Conservation (phyloP, 1,140 invertebrate genomes). For the Euura saliciscinereae region DNA sequence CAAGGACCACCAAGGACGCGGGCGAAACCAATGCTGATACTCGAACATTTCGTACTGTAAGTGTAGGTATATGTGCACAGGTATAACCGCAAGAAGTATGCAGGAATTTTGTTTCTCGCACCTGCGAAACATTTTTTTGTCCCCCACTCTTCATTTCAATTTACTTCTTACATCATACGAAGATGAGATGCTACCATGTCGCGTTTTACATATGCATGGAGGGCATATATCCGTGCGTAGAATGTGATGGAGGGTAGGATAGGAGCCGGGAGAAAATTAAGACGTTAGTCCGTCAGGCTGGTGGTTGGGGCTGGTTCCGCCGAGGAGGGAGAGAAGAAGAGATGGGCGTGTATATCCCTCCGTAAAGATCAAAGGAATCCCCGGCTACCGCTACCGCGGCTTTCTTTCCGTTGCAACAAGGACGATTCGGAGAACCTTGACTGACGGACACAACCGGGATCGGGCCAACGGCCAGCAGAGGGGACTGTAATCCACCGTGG, state of each 20-base stretch:
- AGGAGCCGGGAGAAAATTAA: background rate
- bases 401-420: conserved; percentile 1
- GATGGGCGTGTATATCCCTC: background rate
- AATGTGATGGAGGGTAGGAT: background rate
- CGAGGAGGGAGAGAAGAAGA: background rate
- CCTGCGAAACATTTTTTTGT: background rate
- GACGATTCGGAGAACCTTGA: background rate
- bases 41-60: no score
- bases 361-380: conserved; percentile 1
- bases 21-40: conserved; percentile 9
- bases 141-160: no score
- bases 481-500: no score
- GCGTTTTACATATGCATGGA: no score
- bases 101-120: background rate
- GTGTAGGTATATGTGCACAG: background rate
- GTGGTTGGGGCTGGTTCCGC: no score
- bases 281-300: background rate
- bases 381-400: conserved; percentile 3
- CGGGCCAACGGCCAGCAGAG: no score
- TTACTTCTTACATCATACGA: no score
- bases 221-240: no score
- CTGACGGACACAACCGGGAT: no score
- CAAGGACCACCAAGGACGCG: conserved; percentile 32
- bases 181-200: no score
- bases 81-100: background rate